Conservation (phyloP, 2,888 invertebrate species). For the Drosophila melanosoma region DNA sequence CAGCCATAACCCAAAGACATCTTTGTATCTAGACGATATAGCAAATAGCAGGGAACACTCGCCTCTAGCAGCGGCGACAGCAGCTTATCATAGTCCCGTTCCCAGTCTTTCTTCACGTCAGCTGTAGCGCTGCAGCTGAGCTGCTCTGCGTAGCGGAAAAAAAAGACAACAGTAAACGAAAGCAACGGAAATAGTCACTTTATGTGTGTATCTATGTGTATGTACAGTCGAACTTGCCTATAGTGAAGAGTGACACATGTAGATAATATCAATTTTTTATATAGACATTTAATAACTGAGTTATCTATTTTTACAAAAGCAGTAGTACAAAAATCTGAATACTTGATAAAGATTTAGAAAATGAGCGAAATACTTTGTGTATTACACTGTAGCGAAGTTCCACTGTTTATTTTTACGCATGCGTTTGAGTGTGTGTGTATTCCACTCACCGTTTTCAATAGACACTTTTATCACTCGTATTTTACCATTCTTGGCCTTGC, state of each 20-base stretch:
- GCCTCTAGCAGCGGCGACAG: slow-evolving; percentile 90
- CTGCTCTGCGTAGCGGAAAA: slow-evolving; percentile 88
- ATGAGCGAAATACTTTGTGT: not conserved
- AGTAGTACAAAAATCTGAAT: not conserved
- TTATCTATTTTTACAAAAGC: not conserved
- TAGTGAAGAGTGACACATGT: not conserved
- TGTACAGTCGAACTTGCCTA: not conserved
- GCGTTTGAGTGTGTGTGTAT: slow-evolving; percentile 9
- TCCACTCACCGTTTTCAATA: slow-evolving; percentile 91
- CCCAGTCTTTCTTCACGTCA: slow-evolving; percentile 91
- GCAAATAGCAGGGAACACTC: slow-evolving; percentile 95
- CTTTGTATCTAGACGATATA: slow-evolving; percentile 93
- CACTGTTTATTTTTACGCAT: not conserved
- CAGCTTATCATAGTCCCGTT: slow-evolving; percentile 93
- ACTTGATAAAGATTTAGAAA: not conserved
- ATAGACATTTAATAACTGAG: not conserved
- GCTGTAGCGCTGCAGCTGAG: slow-evolving; percentile 88
- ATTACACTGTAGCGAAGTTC: not conserved
- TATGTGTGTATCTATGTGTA: slow-evolving; percentile 20
- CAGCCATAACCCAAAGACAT: slow-evolving; percentile 94
- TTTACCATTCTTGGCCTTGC: slow-evolving; percentile 91
- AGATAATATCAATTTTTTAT: not conserved
- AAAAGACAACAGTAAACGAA: slow-evolving; percentile 4
- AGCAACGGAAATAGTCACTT: slow-evolving; percentile 6
- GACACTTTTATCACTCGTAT: slow-evolving; percentile 92